Conservation (phyloP, 2,113 vertebrate genomes). For the Orthonyx spaldingii region DNA sequence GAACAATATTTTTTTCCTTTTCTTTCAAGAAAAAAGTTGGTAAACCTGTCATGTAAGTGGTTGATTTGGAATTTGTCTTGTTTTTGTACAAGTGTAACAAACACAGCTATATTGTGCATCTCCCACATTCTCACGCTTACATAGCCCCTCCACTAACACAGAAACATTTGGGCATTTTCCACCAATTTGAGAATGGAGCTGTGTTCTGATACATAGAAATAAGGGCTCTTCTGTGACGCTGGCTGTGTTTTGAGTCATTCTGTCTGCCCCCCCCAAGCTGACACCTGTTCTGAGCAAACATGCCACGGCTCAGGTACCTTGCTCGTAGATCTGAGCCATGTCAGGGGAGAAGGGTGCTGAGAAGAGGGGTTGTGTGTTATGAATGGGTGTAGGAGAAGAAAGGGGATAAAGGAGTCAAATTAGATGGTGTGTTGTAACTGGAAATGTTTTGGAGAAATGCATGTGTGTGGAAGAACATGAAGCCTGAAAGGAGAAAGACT, state of each 20-base stretch:
- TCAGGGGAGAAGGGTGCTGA: neutral
- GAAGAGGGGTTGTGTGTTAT: neutral
- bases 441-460: neutral
- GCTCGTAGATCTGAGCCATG: neutral
- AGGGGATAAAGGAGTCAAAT: neutral
- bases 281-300: neutral
- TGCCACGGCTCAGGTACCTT: neutral
- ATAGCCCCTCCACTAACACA: neutral
- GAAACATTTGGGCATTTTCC: neutral
- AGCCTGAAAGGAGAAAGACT: neutral
- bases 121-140: neutral
- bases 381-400: neutral
- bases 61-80: neutral
- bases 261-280: neutral
- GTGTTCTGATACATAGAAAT: neutral
- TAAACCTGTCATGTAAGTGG: neutral
- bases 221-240: neutral
- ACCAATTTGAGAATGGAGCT: neutral
- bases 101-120: fast-evolving
- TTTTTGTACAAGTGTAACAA: neutral
- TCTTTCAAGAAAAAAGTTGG: neutral
- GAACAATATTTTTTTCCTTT: neutral
- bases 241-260: neutral
- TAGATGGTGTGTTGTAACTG: neutral
- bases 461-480: neutral